Base-by-base conservation (phyloP, 2,797 vertebrate species). In the Falco peregrinus region DNA sequence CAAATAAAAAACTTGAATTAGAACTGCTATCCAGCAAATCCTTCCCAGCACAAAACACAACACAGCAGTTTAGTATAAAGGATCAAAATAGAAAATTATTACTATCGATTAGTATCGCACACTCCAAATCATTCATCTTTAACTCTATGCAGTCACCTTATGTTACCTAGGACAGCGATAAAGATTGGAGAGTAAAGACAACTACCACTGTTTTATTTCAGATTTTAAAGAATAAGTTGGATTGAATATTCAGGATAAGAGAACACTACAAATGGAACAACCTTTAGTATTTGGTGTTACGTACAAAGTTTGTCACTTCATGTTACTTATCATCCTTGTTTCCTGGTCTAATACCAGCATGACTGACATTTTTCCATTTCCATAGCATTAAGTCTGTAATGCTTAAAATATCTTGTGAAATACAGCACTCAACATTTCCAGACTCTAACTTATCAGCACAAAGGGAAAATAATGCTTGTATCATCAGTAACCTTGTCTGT, bases 281-380 rank as follows among this genome's bases (percentile, higher is more conserved):
- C 60, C 37, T 80, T 65, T 75, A 77, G 45, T 43, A 74, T 77
- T 35, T 57, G 26, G 16, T 59, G 51, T 68, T 64, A 83, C 74
- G 73, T 31, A 63, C 56, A 19, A n/a, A 63, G 16, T 71, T 75
- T 96, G 67, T 64, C 83, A 95, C 43, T 64, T 76, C 35, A 14
- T n/a, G 50, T 65, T 43, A 87, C 61, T 92, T 68, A 37, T 53
- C 53, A 76, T 54, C 83, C 82, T 54, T 63, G 14, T 74, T 84
- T 29, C 71, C 64, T 68, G 50, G 57, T 68, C 65, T 70, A 84
- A 93, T 51, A 81, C 64, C 54, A 71, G 48, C 10, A 8, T 91
- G 84, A 96, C 45, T 95, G 96, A 91, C 81, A 41, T 80, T 96
- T 94, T 97, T 78, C 68, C 75, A 95, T 94, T 95, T 95, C 84